Percentiles rank a stretch among this genome's conserved stretches.
These are phyloP conservation scores for Drosophila equinoxialis DNA, from an alignment of 1,140 invertebrate genomes.

Conservation along the genomic window DNA sequence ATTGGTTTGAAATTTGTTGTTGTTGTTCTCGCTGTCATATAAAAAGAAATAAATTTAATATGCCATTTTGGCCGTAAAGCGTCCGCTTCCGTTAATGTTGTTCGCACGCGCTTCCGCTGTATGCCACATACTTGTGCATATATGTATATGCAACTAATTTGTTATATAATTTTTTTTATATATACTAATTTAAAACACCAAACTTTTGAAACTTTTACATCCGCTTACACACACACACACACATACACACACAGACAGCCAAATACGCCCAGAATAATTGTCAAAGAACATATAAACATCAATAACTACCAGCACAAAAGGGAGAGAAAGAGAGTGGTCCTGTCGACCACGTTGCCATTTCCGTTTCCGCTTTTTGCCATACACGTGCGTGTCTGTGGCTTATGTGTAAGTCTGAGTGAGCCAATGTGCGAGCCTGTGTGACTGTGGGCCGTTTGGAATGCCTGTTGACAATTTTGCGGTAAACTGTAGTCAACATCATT, in stretches of 20 bases:
- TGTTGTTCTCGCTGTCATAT: slow-evolving; percentile 14
- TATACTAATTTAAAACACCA: slow-evolving; percentile 52
- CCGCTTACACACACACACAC: slow-evolving; percentile 43
- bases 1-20: neutral
- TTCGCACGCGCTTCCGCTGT: slow-evolving; percentile 33
- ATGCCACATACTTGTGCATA: slow-evolving; percentile 4
- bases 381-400: slow-evolving; percentile 67
- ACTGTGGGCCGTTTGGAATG: slow-evolving; percentile 10
- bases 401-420: slow-evolving; percentile 21
- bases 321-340: slow-evolving; percentile 16
- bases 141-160: slow-evolving; percentile 33
- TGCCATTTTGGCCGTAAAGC: slow-evolving; percentile 48
- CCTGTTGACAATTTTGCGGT: slow-evolving; percentile 74
- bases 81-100: slow-evolving; percentile 54
- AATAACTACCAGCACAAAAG: slow-evolving; percentile 41
- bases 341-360: slow-evolving; percentile 47
- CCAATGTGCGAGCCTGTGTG: slow-evolving; percentile 11
- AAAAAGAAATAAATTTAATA: slow-evolving; percentile 42
- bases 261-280: slow-evolving; percentile 57
- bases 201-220: slow-evolving; percentile 74
- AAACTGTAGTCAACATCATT: slow-evolving; percentile 63
- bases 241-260: slow-evolving; percentile 7
- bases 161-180: slow-evolving; percentile 9
- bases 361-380: slow-evolving; percentile 64
- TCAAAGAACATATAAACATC: slow-evolving; percentile 56